These are phyloP conservation scores for Eristalis intricaria DNA, from an alignment of 2,888 invertebrate species.

Conservation along the genomic window DNA sequence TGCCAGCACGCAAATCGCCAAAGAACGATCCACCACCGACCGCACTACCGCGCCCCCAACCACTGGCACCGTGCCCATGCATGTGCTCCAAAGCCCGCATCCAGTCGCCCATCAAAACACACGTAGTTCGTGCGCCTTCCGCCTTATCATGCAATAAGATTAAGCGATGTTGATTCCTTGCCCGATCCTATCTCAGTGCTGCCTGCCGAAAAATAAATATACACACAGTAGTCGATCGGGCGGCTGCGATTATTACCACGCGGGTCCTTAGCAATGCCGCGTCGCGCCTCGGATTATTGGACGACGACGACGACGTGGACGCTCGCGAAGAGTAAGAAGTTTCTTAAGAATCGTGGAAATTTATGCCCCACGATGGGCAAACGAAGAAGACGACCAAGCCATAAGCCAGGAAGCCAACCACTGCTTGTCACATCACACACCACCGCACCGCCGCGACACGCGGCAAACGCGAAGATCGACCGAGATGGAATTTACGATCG, in stretches of 20 bases:
- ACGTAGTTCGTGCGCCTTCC: slow-evolving; percentile 64
- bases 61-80: neutral
- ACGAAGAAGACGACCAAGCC: slow-evolving; percentile 10
- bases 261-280: slow-evolving; percentile 19
- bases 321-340: slow-evolving; percentile 52
- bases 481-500: slow-evolving; percentile 63
- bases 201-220: slow-evolving; percentile 64
- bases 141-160: slow-evolving; percentile 70
- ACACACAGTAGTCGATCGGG: slow-evolving; percentile 67
- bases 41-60: neutral
- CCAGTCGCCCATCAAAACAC: slow-evolving; percentile 58
- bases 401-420: slow-evolving; percentile 51
- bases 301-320: neutral
- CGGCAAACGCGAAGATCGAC: slow-evolving; percentile 49
- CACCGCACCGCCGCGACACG: slow-evolving; percentile 16
- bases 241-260: slow-evolving; percentile 68
- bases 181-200: slow-evolving; percentile 55
- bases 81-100: slow-evolving; percentile 23
- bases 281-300: neutral
- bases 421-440: slow-evolving; percentile 61
- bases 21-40: slow-evolving; percentile 1
- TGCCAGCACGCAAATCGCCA: slow-evolving; percentile 60
- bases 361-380: slow-evolving; percentile 61
- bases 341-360: slow-evolving; percentile 65
- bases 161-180: slow-evolving; percentile 68